Base-by-base conservation (phyloP, 2,797 vertebrate genomes). In the Telmatherina bonti region DNA sequence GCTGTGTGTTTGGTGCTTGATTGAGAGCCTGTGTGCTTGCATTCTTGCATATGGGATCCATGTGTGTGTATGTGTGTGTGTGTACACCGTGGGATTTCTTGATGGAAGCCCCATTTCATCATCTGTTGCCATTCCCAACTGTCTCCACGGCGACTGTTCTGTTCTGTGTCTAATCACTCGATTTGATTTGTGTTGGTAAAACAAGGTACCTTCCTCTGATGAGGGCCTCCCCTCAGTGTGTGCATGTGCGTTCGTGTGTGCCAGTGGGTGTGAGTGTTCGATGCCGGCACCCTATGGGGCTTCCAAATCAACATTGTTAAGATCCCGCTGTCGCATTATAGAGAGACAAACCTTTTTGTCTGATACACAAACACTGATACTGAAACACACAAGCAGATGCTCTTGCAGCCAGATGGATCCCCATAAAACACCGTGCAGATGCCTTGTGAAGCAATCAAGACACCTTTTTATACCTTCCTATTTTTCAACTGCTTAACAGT, bases 161-260 rank as follows among this genome's bases (percentile, higher is more conserved):
- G 83, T 79, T 71, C 81, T 77, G 84, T 78, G 89, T 88, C 89
- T 94, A 94, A 95, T 95, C 94, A 95, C 91, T 93, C 93, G 91
- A 93, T 93, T 91, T 93, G 93, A 95, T 93, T 93, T 92, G 87
- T 93, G 91, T 93, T 93, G 88, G 88, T 93, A 92, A 91, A 93
- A 92, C 86, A 89, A 76, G 77, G 63, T 61, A 83, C 79, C 75
- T 77, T 81, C 82, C 73, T 78, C 74, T 93, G 90, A 93, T 92
- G 92, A 93, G 83, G 79, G 73, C 76, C 77, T 77, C 81, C 89
- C 80, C 85, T 85, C 55, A 62, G 70, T 76, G 86, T 61, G 72
- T 71, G 65, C 29, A 27, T 24, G 68, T 22, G 58, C 38, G 43
- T 62, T 16, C 58, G 27, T 72, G 56, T 74, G 52, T 65, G 72